Conservation (phyloP, 1,140 invertebrate genomes). For the Cydia fagiglandana region DNA sequence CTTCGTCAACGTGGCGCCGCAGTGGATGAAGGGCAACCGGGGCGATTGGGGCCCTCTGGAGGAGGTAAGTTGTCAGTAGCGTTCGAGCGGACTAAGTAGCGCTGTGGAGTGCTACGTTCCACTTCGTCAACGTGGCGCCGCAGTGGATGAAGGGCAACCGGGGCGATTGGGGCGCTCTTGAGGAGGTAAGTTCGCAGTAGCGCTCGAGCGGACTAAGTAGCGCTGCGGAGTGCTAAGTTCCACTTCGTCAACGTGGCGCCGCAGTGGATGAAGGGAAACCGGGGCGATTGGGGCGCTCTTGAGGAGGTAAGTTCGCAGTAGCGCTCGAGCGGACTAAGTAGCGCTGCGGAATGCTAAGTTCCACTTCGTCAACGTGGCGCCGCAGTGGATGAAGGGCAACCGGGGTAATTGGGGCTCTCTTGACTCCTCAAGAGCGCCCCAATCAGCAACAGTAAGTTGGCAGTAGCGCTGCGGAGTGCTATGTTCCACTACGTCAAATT, state of each 20-base stretch:
- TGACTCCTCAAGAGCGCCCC: too few relatives aligned
- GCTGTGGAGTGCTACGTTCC: too few relatives aligned
- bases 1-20: constrained; percentile 80
- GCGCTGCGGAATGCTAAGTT: too few relatives aligned
- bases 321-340: too few relatives aligned
- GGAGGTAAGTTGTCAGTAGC: constrained; percentile 46
- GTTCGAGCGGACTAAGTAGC: constrained; percentile 39
- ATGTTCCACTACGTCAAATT: too few relatives aligned
- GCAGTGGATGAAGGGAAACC: constrained; percentile 84
- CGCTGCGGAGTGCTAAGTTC: too few relatives aligned
- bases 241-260: constrained; percentile 61
- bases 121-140: constrained; percentile 61
- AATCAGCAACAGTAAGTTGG: too few relatives aligned
- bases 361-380: constrained; percentile 53
- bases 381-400: constrained; percentile 84
- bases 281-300: constrained; percentile 81
- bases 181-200: constrained; percentile 48
- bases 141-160: constrained; percentile 84
- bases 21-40: constrained; percentile 84
- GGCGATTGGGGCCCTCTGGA: constrained; percentile 81
- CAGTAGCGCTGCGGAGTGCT: too few relatives aligned
- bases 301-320: constrained; percentile 51
- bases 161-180: constrained; percentile 81
- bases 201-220: too few relatives aligned
- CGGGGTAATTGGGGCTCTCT: constrained; percentile 81